These are phyloP conservation scores for Apamea crenata DNA, from an alignment of 2,888 invertebrate genomes.

Conservation along the genomic window DNA sequence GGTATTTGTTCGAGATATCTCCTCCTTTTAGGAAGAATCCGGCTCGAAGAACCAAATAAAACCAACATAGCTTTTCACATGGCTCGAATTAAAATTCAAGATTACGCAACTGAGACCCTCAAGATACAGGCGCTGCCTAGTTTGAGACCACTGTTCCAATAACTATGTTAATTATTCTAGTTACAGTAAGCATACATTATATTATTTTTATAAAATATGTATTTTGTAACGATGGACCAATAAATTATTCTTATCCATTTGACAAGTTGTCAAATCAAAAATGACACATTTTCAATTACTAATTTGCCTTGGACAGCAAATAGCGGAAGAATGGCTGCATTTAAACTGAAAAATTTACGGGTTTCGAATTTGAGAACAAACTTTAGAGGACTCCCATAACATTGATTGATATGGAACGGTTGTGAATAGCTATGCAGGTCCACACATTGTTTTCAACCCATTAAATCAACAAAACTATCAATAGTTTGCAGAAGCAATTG, in stretches of 20 bases:
- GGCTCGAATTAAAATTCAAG: not conserved
- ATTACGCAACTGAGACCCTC: not conserved
- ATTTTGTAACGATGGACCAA: too few species aligned
- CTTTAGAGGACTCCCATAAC: not conserved
- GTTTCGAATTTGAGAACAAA: not conserved
- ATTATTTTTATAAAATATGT: too few species aligned
- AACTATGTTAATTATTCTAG: too few species aligned
- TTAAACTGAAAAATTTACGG: too few species aligned
- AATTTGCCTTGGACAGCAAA: too few species aligned
- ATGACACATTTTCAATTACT: too few species aligned
- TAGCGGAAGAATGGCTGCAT: too few species aligned
- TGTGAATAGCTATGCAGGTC: not conserved
- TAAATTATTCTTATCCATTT: too few species aligned
- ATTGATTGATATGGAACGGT: not conserved
- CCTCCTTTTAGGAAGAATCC: not conserved
- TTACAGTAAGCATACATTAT: too few species aligned
- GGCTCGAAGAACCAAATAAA: conserved; percentile 30
- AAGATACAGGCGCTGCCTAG: too few species aligned
- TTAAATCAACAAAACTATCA: conserved; percentile 33
- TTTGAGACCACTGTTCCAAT: too few species aligned
- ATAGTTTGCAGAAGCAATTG: conserved; percentile 33
- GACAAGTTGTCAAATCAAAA: too few species aligned
- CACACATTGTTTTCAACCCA: not conserved
- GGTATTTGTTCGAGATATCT: not conserved
- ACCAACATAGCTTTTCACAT: not conserved